A percentile compares a stretch with the other conserved stretches of the same genome.
These are phyloP conservation scores for Chrysopa pallens DNA, from an alignment of 1,140 invertebrate genomes.

Conservation along the genomic window DNA sequence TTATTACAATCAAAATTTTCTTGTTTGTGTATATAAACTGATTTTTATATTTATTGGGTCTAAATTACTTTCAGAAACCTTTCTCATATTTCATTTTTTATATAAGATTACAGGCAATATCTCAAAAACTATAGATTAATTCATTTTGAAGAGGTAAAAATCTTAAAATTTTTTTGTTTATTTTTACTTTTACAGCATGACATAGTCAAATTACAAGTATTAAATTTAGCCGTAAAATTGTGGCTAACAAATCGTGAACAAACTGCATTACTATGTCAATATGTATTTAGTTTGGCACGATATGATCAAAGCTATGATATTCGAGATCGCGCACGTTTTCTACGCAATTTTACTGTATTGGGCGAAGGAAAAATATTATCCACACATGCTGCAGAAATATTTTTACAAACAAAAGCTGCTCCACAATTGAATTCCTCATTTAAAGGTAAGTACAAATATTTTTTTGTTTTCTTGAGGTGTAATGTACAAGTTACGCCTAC, in stretches of 20 bases:
- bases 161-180: not conserved
- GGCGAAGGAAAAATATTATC: slow-evolving; percentile 34
- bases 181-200: slow-evolving; percentile 48
- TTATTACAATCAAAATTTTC: too few relatives aligned
- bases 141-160: too few relatives aligned
- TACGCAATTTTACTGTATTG: slow-evolving; percentile 65
- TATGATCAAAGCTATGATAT: slow-evolving; percentile 99
- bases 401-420: slow-evolving; percentile 83
- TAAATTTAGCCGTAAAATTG: slow-evolving; percentile 90
- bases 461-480: too few relatives aligned
- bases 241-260: slow-evolving; percentile 78
- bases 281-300: slow-evolving; percentile 89
- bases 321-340: slow-evolving; percentile 76
- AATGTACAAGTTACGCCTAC: too few relatives aligned
- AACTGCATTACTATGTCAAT: slow-evolving; percentile 75
- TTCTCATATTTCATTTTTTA: too few relatives aligned
- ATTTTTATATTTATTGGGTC: too few relatives aligned
- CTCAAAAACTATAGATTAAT: too few relatives aligned
- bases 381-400: slow-evolving; percentile 64
- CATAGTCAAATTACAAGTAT: slow-evolving; percentile 88
- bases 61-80: too few relatives aligned
- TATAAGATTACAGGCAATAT: too few relatives aligned
- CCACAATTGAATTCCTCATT: slow-evolving; percentile 52
- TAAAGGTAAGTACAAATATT: slow-evolving; percentile 40
- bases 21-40: too few relatives aligned